Base-by-base conservation (phyloP, 1,140 invertebrate genomes). In the Polyergus mexicanus region DNA sequence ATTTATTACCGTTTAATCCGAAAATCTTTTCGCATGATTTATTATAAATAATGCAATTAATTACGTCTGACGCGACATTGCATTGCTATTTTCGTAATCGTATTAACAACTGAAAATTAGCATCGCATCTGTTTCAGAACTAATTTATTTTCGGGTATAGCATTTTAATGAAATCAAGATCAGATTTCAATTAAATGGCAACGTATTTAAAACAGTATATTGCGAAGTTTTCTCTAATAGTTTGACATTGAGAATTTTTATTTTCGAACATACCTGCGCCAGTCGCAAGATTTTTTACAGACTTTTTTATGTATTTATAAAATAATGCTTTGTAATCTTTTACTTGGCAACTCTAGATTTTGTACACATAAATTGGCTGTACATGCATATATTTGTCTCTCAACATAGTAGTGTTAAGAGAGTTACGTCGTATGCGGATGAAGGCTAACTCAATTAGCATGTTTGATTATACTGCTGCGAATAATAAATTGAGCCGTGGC, bases 381-480 rank as follows among this genome's bases (percentile, higher is more conserved):
- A 3, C 3, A 22, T 16, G 25, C 2, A 16, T 47, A 58, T 58
- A 51, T 51, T 51, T 51, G 0, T 51, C 47, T 51, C 47, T 19
- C 51, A 19, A 41, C 13, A 35, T 11, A n/a, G 66, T 38, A 62
- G 47, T 72, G 44, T 28, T 38, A 44, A 60, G 41, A 83, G 78
- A 83, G 25, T 35, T 58, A 25, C 51, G 63, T 75, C 63, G 19
- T 13, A 56, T 13, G 25, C 8, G 38, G 11, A 58, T 10, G 22
- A 86, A 84, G 86, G 86, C 35, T 84, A 84, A 88, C 72, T 76
- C 51, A 78, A 89, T 89, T 88, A 84, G 19, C 51, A 51, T 11
- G 22, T 10, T 80, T 69, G 54, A 90, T 90, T 90, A 78, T 58
- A 71, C 69, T 75, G 71, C 22, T 84, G 58, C 19, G 32, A 85